These are phyloP conservation scores for Ichneumon xanthorius DNA, from an alignment of 2,888 invertebrate species.

Conservation along the genomic window DNA sequence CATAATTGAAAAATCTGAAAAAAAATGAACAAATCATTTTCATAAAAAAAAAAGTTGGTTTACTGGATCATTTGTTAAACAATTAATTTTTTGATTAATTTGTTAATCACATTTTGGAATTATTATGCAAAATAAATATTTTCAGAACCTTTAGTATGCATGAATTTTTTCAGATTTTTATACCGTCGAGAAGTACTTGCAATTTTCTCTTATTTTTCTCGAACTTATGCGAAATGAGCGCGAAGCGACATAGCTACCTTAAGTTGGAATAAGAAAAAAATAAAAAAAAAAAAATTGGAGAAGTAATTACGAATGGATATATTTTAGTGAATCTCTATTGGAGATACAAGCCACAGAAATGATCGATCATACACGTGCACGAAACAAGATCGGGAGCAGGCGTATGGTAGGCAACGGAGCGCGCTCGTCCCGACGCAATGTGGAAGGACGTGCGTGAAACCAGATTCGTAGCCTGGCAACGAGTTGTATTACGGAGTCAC, in stretches of 20 bases:
- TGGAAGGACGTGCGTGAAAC: slow-evolving; percentile 70
- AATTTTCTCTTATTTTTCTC: too few relatives aligned
- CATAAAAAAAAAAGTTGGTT: too few relatives aligned
- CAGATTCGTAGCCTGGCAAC: slow-evolving; percentile 71
- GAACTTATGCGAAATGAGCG: too few relatives aligned
- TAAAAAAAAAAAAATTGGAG: neutral
- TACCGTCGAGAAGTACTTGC: too few relatives aligned
- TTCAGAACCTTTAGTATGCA: too few relatives aligned
- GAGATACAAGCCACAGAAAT: neutral
- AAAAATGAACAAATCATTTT: too few relatives aligned
- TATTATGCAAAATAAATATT: too few relatives aligned
- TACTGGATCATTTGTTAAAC: too few relatives aligned
- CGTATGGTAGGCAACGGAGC: slow-evolving; percentile 42
- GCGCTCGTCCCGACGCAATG: slow-evolving; percentile 56
- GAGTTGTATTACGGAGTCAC: slow-evolving; percentile 73
- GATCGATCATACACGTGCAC: slow-evolving; percentile 6
- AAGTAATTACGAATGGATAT: neutral
- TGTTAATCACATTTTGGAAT: too few relatives aligned
- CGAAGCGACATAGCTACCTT: neutral
- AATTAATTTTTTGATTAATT: too few relatives aligned
- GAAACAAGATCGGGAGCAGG: slow-evolving; percentile 60
- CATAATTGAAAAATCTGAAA: too few relatives aligned
- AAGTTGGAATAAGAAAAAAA: neutral
- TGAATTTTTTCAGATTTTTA: too few relatives aligned
- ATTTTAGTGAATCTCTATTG: neutral